Conservation (phyloP, 2,888 invertebrate genomes). For the Frankliniella fusca region DNA sequence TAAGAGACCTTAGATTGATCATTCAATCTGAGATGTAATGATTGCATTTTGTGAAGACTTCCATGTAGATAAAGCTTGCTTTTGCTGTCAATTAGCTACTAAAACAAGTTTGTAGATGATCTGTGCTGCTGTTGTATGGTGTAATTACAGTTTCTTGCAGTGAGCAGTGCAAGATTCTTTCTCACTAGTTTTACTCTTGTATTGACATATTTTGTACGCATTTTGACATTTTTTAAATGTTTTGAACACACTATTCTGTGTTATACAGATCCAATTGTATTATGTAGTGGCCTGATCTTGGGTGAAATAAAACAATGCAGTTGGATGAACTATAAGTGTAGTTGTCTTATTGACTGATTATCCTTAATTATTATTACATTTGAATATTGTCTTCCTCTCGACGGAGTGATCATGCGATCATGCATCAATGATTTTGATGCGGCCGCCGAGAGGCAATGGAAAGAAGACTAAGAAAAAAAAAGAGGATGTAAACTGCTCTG, state of each 20-base stretch:
- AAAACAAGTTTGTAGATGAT: not conserved
- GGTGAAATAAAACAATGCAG: slow-evolving; percentile 11
- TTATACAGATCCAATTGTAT: slow-evolving; percentile 6
- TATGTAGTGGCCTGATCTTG: slow-evolving; percentile 16
- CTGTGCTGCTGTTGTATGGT: not conserved
- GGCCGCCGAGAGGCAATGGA: not conserved
- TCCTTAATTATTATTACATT: not conserved
- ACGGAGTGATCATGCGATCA: not conserved
- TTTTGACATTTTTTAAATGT: slow-evolving; percentile 14
- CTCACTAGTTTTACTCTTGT: not conserved
- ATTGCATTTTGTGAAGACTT: not conserved
- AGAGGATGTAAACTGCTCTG: no score
- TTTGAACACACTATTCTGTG: not conserved
- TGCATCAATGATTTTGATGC: not conserved
- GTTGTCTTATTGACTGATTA: not conserved
- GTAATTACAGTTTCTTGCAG: not conserved
- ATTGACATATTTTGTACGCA: slow-evolving; percentile 21
- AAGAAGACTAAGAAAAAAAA: no score
- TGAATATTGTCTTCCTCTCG: not conserved
- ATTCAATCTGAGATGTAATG: no score
- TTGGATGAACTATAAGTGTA: not conserved
- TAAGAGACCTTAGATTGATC: no score
- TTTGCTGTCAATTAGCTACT: slow-evolving; percentile 5
- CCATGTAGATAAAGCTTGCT: not conserved
- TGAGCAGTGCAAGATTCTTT: not conserved